Evolutionary conservation across 2,797 vertebrate species (phyloP), one percentile per base, ranked within the genome.

Genomic region (Scolopax rusticola): DNA sequence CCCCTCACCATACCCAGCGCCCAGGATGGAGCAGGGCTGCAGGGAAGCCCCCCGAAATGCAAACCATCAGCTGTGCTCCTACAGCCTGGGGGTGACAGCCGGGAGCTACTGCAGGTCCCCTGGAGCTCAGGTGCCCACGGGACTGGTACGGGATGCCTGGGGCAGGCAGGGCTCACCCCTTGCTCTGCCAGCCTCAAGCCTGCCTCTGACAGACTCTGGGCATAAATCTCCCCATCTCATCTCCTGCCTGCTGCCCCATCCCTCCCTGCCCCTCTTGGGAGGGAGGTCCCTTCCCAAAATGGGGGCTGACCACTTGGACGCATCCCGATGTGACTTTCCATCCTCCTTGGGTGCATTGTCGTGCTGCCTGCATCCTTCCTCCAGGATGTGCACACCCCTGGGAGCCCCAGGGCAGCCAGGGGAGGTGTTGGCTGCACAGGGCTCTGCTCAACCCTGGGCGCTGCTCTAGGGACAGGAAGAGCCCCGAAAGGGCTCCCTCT

Each of bases 291-390:
- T 78, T 87, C 45, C n/a, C 38, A 69, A 82, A 91, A 47, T 19
- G 32, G 2, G 13, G 24, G 11, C 14, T 71, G 33, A 25, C 19
- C 33, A 36, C 5, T 6, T 56, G 40, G 18, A 30, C 0, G 3
- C 74, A 81, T 60, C 30, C 33, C 0, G 1, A 12, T 0, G 0
- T 27, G 57, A 38, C 27, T 70, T 84, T 45, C 45, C 1, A 0
- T 59, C 45, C 12, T 40, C 54, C 50, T 67, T 64, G 50, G 56
- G 50, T 80, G 27, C 2, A 1, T 10, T 21, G 17, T 45, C 24
- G 12, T 0, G 0, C 67, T 61, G 16, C 25, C 57, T 32, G 9
- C 48, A 64, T 57, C 89, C 45, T 78, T 88, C 7, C 73, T 17
- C 36, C 0, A 1, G 54, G 69, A 60, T 9, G 16, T 0, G 1